phyloP scores from a whole-genome alignment of 1,140 invertebrate species.

The Berghia stephanieae region DNA sequence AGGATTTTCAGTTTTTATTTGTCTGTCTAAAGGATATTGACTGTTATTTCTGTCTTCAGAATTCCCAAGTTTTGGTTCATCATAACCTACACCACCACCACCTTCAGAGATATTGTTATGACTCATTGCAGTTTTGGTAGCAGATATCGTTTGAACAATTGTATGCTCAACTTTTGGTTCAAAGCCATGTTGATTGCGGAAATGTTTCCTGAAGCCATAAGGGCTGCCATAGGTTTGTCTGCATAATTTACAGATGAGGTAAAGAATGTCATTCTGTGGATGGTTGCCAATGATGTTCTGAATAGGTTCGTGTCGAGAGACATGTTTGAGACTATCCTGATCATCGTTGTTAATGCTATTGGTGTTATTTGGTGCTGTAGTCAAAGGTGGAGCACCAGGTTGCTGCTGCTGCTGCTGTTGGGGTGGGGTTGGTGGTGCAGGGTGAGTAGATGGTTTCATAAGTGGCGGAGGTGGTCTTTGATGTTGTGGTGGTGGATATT shows the following conservation, averaged over 20 bases:
- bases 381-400: neutral
- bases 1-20: no score
- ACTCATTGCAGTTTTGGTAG: conserved; percentile 50
- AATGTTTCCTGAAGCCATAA: conserved; percentile 62
- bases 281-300: conserved; percentile 60
- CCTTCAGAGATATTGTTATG: conserved; percentile 3
- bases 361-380: neutral
- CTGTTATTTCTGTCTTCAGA: no score
- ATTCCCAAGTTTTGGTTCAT: no score
- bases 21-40: no score
- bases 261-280: conserved; percentile 57
- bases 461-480: neutral
- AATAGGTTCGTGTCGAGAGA: conserved; percentile 55
- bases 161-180: conserved; percentile 59
- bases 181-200: conserved; percentile 62
- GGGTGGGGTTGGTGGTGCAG: conserved; percentile 24
- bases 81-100: no score
- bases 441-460: conserved; percentile 1
- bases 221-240: conserved; percentile 63
- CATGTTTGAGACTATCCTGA: neutral
- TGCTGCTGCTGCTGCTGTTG: conserved; percentile 23
- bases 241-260: conserved; percentile 59
- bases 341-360: neutral
- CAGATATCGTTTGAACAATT: conserved; percentile 61
- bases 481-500: neutral